Conservation (phyloP, 2,888 invertebrate species). For the Ophonus ardosiacus region DNA sequence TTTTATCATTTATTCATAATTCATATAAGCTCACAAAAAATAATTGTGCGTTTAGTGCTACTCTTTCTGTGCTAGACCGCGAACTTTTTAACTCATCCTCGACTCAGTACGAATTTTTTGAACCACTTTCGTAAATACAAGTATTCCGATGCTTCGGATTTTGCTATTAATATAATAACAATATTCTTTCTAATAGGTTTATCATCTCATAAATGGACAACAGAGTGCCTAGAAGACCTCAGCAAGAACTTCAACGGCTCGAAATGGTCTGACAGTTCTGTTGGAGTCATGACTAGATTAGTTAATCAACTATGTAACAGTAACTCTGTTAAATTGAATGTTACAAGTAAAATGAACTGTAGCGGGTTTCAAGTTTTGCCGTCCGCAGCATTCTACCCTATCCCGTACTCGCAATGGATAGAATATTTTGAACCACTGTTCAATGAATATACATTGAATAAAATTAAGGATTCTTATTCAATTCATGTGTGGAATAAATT, state of each 20-base stretch:
- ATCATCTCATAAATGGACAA: constrained; percentile 77
- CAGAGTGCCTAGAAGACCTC: constrained; percentile 78
- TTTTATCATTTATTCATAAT: too few relatives aligned
- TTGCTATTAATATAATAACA: too few relatives aligned
- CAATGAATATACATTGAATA: constrained; percentile 72
- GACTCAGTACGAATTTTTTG: too few relatives aligned
- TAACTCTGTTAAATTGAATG: constrained; percentile 70
- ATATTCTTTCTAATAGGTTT: background rate
- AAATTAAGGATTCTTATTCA: constrained; percentile 74
- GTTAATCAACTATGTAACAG: constrained; percentile 78
- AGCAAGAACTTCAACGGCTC: constrained; percentile 77
- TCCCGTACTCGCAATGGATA: constrained; percentile 80
- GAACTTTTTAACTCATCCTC: too few relatives aligned
- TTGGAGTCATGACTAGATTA: constrained; percentile 82
- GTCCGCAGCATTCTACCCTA: constrained; percentile 82
- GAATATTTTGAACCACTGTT: constrained; percentile 79
- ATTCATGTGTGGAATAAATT: constrained; percentile 81
- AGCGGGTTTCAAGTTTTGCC: constrained; percentile 82
- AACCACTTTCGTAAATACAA: too few relatives aligned
- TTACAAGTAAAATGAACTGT: constrained; percentile 78
- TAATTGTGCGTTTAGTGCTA: too few relatives aligned
- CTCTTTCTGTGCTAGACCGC: too few relatives aligned
- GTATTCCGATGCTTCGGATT: too few relatives aligned
- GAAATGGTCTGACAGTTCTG: constrained; percentile 81
- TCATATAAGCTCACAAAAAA: too few relatives aligned